Evolutionary conservation across 1,140 invertebrate species (phyloP).

Genomic region (Triops longicaudatus): DNA sequence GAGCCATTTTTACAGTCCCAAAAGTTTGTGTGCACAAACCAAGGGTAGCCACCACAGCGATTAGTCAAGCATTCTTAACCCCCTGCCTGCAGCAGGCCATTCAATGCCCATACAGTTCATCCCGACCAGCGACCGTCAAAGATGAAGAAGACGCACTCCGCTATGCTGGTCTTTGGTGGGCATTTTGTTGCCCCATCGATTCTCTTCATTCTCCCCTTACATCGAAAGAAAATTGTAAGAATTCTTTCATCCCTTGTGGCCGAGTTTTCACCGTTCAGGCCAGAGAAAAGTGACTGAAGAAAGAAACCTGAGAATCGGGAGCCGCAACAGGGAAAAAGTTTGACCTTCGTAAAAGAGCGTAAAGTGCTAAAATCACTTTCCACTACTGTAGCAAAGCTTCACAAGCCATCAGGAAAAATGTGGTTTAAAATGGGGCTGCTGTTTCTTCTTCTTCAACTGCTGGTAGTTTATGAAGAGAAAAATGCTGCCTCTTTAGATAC

Average conservation of each 20-base stretch:
- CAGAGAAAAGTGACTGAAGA: too few species aligned
- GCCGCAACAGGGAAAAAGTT: neutral
- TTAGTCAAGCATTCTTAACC: conserved; percentile 15
- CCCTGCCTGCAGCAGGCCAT: conserved; percentile 9
- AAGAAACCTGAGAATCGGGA: too few species aligned
- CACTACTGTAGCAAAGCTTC: neutral
- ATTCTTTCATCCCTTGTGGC: neutral
- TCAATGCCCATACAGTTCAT: conserved; percentile 12
- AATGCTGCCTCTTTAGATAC: neutral
- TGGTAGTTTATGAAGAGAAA: neutral
- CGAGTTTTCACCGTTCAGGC: neutral
- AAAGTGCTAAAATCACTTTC: neutral
- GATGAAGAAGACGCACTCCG: too few species aligned
- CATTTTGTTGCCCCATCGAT: neutral
- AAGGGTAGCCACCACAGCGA: conserved; percentile 13
- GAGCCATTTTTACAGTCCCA: neutral
- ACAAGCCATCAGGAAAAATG: too few species aligned
- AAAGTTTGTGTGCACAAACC: conserved; percentile 15
- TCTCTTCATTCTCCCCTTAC: neutral
- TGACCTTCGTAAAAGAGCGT: neutral
- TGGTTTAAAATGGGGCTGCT: too few species aligned
- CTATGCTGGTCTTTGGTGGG: too few species aligned
- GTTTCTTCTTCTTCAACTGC: too few species aligned
- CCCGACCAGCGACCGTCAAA: neutral
- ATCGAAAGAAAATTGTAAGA: neutral